Evolutionary conservation across 1,140 invertebrate genomes (phyloP).

Genomic region (Aphelenchoides fujianensis): DNA sequence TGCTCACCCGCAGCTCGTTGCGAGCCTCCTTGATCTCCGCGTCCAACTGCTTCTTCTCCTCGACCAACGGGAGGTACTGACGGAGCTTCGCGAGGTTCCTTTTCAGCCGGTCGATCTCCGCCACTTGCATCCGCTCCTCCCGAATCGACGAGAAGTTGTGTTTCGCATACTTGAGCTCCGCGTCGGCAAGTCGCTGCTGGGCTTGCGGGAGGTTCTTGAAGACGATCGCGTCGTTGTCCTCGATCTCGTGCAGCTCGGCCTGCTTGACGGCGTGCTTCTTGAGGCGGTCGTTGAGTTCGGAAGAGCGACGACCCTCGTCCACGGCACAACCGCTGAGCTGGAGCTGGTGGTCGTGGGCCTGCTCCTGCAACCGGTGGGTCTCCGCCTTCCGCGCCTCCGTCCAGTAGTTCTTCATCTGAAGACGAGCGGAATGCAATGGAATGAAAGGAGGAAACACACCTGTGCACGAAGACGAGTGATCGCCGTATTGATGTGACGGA

Average conservation of each 20-base stretch:
- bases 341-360: background rate
- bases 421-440: background rate
- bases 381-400: conserved; percentile 21
- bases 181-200: conserved; percentile 7
- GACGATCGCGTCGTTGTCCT: conserved; percentile 13
- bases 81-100: conserved; percentile 28
- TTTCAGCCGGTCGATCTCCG: conserved; percentile 27
- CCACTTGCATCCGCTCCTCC: conserved; percentile 26
- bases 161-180: conserved; percentile 15
- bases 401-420: conserved; percentile 33
- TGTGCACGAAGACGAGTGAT: background rate
- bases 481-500: background rate
- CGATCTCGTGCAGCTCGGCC: conserved; percentile 23
- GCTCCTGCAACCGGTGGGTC: conserved; percentile 24
- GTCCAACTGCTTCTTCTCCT: conserved; percentile 19
- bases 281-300: background rate
- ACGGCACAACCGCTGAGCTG: background rate
- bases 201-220: conserved; percentile 26
- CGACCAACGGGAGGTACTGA: conserved; percentile 23
- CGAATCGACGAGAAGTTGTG: conserved; percentile 26
- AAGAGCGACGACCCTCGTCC: background rate
- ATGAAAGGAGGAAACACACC: background rate
- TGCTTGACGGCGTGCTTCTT: conserved; percentile 11
- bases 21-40: conserved; percentile 23
- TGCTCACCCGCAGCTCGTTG: conserved; percentile 26